Evolutionary conservation across 2,888 invertebrate species (phyloP).

Genomic region (Ctenicera cuprea): DNA sequence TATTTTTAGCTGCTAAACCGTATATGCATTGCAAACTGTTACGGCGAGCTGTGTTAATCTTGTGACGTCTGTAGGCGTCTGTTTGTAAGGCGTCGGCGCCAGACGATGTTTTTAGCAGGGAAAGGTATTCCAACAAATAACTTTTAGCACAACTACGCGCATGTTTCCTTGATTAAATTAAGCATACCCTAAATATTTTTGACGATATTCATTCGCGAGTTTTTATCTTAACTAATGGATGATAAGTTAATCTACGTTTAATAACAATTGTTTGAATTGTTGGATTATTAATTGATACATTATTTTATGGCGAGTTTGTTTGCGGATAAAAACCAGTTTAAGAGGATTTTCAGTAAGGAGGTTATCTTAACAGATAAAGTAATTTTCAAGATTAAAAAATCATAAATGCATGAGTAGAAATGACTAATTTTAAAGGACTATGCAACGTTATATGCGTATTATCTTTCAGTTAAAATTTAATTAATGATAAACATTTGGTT

Average conservation of each 20-base stretch:
- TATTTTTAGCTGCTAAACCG: background rate
- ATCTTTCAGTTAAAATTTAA: no score
- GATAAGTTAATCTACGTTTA: background rate
- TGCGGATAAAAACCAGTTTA: no score
- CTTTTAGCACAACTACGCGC: background rate
- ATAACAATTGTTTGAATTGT: no score
- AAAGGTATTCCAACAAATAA: conserved; percentile 21
- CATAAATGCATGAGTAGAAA: no score
- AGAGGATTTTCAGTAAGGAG: no score
- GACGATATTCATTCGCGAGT: background rate
- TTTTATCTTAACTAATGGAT: background rate
- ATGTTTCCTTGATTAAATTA: conserved; percentile 10
- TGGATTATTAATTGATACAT: background rate
- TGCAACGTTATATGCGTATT: no score
- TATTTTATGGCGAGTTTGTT: no score
- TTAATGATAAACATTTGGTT: no score
- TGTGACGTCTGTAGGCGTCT: conserved; percentile 27
- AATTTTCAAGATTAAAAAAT: no score
- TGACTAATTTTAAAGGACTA: no score
- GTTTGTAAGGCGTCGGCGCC: conserved; percentile 21
- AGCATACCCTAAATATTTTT: conserved; percentile 3
- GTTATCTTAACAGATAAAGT: no score
- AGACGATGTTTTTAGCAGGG: conserved; percentile 21
- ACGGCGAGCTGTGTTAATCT: background rate
- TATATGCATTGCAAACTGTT: background rate